A percentile compares a stretch with the other conserved stretches of the same genome.
Conservation (phyloP, 1,140 invertebrate genomes). For the Euura saliciscinereae region DNA sequence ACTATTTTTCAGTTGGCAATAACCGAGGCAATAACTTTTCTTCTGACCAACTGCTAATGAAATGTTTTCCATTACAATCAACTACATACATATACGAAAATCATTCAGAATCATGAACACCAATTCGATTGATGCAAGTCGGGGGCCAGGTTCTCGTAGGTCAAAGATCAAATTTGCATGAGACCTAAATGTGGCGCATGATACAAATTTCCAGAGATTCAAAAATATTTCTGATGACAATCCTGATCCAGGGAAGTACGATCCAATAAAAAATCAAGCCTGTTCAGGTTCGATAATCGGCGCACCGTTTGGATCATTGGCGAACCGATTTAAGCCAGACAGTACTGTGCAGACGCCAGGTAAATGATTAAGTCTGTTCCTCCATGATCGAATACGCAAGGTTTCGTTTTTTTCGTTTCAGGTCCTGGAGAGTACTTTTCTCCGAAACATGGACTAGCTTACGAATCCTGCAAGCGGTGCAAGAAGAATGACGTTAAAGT, state of each 20-base stretch:
- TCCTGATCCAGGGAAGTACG: conserved; percentile 31
- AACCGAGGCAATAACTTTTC: too few relatives aligned
- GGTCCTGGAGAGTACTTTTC: conserved; percentile 29
- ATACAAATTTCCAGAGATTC: conserved; percentile 25
- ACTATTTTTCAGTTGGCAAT: too few relatives aligned
- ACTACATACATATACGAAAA: too few relatives aligned
- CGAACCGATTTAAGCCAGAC: conserved; percentile 17
- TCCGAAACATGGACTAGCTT: conserved; percentile 27
- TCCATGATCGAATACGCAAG: neutral
- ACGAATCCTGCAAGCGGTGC: conserved; percentile 26
- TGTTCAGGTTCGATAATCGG: conserved; percentile 18
- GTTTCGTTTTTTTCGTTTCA: conserved; percentile 8
- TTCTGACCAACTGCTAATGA: too few relatives aligned
- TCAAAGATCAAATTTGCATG: too few relatives aligned
- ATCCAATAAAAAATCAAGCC: neutral
- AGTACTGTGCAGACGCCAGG: conserved; percentile 14
- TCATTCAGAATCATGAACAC: too few relatives aligned
- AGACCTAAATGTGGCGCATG: too few relatives aligned
- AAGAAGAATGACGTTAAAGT: conserved; percentile 1
- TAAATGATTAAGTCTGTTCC: conserved; percentile 4
- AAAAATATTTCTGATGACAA: conserved; percentile 5
- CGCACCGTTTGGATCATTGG: conserved; percentile 27
- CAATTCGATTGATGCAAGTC: too few relatives aligned
- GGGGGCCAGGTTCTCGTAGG: too few relatives aligned
- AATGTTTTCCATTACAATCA: too few relatives aligned